phyloP scores from a whole-genome alignment of 2,888 invertebrate genomes.

The Drosophila falleni region DNA sequence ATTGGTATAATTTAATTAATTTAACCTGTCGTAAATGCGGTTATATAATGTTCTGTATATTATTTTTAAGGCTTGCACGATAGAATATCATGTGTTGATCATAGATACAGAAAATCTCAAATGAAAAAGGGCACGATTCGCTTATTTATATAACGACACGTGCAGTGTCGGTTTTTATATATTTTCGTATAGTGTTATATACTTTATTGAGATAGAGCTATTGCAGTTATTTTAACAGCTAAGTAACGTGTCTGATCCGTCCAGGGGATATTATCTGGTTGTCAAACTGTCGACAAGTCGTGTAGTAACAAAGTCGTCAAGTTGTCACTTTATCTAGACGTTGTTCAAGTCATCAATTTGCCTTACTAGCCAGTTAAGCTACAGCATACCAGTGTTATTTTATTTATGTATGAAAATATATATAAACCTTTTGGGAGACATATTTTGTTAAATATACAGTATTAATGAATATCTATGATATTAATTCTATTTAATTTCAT shows the following conservation, averaged over 20 bases:
- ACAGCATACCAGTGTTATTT: too few species aligned
- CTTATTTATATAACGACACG: background rate
- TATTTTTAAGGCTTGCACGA: background rate
- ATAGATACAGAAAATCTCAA: too few species aligned
- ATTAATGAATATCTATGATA: background rate
- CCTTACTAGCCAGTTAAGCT: background rate
- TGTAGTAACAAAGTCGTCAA: constrained; percentile 12
- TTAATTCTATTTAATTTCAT: too few species aligned
- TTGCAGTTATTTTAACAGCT: background rate
- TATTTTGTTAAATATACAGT: background rate
- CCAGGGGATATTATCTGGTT: constrained; percentile 2
- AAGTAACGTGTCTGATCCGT: constrained; percentile 6
- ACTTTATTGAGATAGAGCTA: background rate
- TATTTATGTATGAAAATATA: too few species aligned
- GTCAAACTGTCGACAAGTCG: constrained; percentile 11
- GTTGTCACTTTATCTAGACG: constrained; percentile 6
- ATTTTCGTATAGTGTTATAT: background rate
- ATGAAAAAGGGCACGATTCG: background rate
- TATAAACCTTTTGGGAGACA: background rate
- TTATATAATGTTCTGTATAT: background rate
- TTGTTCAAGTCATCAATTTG: background rate
- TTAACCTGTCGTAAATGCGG: background rate
- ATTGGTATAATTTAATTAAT: background rate
- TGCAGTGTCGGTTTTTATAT: background rate
- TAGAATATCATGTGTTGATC: too few species aligned